Evolutionary conservation across 1,140 invertebrate species (phyloP).

Genomic region (Episyrphus balteatus): DNA sequence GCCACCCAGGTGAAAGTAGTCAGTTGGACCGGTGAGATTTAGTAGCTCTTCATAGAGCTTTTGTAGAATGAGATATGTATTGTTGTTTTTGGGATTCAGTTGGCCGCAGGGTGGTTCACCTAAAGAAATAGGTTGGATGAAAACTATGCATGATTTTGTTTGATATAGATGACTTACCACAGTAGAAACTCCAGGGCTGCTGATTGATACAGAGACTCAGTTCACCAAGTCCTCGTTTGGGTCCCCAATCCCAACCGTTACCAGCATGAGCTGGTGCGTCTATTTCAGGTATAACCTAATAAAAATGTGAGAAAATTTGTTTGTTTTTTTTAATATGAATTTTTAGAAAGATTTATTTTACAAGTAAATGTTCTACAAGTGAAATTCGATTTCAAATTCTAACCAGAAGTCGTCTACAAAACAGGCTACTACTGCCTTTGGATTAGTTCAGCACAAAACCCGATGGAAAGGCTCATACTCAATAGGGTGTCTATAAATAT

Average conservation of each 20-base stretch:
- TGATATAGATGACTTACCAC: conserved; percentile 38
- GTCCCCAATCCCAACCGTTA: conserved; percentile 69
- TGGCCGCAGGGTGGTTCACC: conserved; percentile 71
- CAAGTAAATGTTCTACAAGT: not conserved
- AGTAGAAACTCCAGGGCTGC: conserved; percentile 64
- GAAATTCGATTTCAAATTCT: not conserved
- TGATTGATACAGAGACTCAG: conserved; percentile 61
- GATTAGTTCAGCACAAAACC: no score
- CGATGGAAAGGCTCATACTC: no score
- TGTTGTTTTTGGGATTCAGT: conserved; percentile 65
- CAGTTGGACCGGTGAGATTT: conserved; percentile 49
- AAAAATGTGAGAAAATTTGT: not conserved
- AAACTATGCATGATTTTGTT: not conserved
- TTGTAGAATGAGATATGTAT: conserved; percentile 58
- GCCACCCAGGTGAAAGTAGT: conserved; percentile 70
- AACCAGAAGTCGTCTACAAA: no score
- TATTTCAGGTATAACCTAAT: conserved; percentile 46
- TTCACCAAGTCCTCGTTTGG: conserved; percentile 50
- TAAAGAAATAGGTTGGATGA: not conserved
- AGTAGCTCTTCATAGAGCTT: conserved; percentile 56
- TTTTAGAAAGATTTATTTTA: not conserved
- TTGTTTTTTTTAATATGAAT: not conserved
- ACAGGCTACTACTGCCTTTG: no score
- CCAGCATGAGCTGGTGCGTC: conserved; percentile 75
- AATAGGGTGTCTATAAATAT: no score